Percentiles rank a stretch among this genome's conserved stretches.
Evolutionary conservation across 2,797 vertebrate genomes (phyloP).

Genomic region (Argyrosomus regius): DNA sequence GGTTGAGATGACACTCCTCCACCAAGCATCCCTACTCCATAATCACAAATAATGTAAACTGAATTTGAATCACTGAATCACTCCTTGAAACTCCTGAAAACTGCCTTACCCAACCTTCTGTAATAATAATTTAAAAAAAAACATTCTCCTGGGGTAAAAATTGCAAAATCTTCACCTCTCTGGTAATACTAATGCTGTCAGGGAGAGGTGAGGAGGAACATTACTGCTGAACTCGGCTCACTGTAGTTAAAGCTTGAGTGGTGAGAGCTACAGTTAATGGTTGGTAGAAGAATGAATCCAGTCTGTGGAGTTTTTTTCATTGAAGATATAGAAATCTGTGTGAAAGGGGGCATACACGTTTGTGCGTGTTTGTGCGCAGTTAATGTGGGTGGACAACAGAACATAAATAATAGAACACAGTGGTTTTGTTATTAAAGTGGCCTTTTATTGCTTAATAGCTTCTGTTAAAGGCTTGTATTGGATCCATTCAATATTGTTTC

Average conservation of each 20-base stretch:
- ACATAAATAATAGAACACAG: constrained; percentile 69
- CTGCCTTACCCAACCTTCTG: constrained; percentile 13
- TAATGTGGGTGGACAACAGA: constrained; percentile 53
- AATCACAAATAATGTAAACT: constrained; percentile 37
- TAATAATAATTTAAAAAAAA: not conserved
- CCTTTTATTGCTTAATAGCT: constrained; percentile 78
- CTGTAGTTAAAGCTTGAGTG: constrained; percentile 25
- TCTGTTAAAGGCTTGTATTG: constrained; percentile 73
- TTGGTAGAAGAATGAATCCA: constrained; percentile 21
- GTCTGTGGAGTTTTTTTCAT: constrained; percentile 25
- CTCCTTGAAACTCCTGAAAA: constrained; percentile 27
- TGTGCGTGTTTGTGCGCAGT: not conserved
- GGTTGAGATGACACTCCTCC: constrained; percentile 38
- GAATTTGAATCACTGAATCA: constrained; percentile 31
- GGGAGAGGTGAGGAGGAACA: constrained; percentile 38
- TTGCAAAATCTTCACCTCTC: constrained; percentile 45
- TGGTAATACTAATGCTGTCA: constrained; percentile 39
- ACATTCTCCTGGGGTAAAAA: constrained; percentile 34
- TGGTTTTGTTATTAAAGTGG: constrained; percentile 77
- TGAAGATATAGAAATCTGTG: constrained; percentile 18
- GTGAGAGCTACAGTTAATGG: constrained; percentile 21
- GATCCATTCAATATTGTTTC: constrained; percentile 74
- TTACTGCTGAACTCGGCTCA: constrained; percentile 33
- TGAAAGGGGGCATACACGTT: not conserved
- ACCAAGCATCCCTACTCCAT: not conserved